Conservation (phyloP, 1,140 invertebrate species). For the Bombus fervidus region DNA sequence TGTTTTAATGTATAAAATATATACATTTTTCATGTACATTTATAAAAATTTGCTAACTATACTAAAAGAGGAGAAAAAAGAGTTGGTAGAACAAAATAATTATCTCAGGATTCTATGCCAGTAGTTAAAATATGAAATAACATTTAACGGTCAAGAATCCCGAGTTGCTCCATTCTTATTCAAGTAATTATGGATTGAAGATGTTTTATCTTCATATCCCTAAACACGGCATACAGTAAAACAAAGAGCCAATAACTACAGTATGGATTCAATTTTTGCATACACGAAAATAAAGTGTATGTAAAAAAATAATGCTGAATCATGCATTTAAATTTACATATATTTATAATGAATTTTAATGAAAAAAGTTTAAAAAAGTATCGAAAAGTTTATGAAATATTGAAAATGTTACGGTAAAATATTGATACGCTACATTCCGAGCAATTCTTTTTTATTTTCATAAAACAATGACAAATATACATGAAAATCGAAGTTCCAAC, state of each 20-base stretch:
- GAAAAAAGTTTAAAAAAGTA: constrained; percentile 25
- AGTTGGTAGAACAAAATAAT: constrained; percentile 59
- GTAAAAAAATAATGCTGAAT: constrained; percentile 30
- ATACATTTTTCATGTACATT: constrained; percentile 60
- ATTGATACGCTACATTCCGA: constrained; percentile 41
- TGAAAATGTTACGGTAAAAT: constrained; percentile 25
- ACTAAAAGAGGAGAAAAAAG: constrained; percentile 33
- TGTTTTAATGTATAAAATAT: constrained; percentile 57
- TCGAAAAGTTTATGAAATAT: constrained; percentile 32
- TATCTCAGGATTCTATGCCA: constrained; percentile 63
- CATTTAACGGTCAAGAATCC: constrained; percentile 49
- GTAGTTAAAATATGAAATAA: constrained; percentile 56
- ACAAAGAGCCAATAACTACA: not conserved
- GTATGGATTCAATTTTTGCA: not conserved
- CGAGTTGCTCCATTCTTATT: constrained; percentile 39
- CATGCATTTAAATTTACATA: constrained; percentile 52
- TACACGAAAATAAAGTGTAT: constrained; percentile 23
- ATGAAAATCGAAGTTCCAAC: constrained; percentile 28
- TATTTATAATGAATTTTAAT: constrained; percentile 51
- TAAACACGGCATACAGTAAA: not conserved
- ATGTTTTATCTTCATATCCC: constrained; percentile 6
- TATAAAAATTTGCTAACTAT: constrained; percentile 50
- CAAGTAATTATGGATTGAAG: not conserved
- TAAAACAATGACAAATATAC: constrained; percentile 19
- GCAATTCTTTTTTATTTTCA: constrained; percentile 35